phyloP scores from a whole-genome alignment of 2,113 vertebrate genomes.

The Lanius ludovicianus region DNA sequence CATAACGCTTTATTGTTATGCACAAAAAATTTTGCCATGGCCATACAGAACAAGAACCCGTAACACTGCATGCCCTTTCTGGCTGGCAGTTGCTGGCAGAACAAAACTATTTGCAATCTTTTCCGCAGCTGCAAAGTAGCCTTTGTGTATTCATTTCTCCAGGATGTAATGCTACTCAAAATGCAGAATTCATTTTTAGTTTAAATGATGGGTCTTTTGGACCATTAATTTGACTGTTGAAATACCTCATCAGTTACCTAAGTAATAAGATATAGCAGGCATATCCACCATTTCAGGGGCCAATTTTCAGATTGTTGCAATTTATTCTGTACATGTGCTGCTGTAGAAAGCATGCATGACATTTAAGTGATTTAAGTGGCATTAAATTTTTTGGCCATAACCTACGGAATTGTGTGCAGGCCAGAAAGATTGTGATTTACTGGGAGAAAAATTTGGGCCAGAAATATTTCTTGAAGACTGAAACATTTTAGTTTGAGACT shows the following conservation, averaged over 20 bases:
- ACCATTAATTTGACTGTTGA: not conserved
- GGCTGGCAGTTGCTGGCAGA: conserved; percentile 67
- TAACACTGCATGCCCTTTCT: conserved; percentile 56
- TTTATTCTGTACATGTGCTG: not conserved
- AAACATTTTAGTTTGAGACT: conserved; percentile 59
- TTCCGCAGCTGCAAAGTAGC: conserved; percentile 72
- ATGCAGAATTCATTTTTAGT: conserved; percentile 14
- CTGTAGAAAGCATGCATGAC: not conserved
- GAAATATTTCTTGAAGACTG: conserved; percentile 69
- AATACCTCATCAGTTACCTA: not conserved
- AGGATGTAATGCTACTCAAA: conserved; percentile 25
- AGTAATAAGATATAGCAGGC: not conserved
- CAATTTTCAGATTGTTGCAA: not conserved
- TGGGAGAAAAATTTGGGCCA: conserved; percentile 59
- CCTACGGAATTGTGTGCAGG: conserved; percentile 1
- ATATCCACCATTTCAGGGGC: not conserved
- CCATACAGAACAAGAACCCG: conserved; percentile 45
- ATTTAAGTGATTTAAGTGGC: conserved; percentile 42
- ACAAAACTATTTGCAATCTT: conserved; percentile 64
- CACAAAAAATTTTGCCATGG: conserved; percentile 31
- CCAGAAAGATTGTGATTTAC: conserved; percentile 61
- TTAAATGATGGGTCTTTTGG: not conserved
- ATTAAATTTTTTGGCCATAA: conserved; percentile 52
- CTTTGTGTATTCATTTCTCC: conserved; percentile 67
- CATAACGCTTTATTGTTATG: conserved; percentile 56